phyloP scores from a whole-genome alignment of 2,113 vertebrate species.

The Eulacestoma nigropectus region DNA sequence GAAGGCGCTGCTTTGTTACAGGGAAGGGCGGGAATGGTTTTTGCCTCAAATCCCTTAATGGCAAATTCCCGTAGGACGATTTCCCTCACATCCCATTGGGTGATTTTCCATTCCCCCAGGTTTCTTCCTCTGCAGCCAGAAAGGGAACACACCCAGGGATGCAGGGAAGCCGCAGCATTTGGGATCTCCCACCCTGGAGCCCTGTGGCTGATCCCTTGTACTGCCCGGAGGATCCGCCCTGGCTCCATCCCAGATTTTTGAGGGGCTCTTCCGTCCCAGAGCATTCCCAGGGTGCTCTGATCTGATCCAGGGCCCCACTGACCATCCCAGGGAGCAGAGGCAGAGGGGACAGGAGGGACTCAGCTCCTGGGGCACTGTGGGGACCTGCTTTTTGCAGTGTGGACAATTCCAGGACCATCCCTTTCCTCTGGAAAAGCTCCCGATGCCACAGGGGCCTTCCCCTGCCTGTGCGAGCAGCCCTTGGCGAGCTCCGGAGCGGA shows the following conservation, averaged over 20 bases:
- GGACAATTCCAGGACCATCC: not conserved
- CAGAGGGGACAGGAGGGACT: not conserved
- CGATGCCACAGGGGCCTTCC: not conserved
- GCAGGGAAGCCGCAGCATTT: not conserved
- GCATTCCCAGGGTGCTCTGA: not conserved
- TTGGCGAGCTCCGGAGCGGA: not conserved
- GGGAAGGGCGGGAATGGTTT: not conserved
- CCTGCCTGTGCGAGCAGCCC: rapidly evolving
- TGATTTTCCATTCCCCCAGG: not conserved
- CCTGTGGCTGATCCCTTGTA: not conserved
- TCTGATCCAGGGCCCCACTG: rapidly evolving
- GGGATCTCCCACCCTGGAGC: not conserved
- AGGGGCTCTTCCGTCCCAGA: not conserved
- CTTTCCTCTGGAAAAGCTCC: not conserved
- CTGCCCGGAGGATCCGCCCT: not conserved
- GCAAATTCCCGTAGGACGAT: not conserved
- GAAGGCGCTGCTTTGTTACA: not conserved
- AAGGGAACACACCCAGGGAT: rapidly evolving
- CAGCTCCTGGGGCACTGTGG: rapidly evolving
- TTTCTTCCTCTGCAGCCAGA: not conserved
- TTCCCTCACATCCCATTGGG: not conserved
- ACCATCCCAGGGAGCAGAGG: not conserved
- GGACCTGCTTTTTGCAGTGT: not conserved
- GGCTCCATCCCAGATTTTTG: rapidly evolving
- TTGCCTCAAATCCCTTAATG: not conserved